Evolutionary conservation across 2,797 vertebrate species (phyloP), one percentile per base, ranked within the genome.

Genomic region (Amphiprion clarkii): DNA sequence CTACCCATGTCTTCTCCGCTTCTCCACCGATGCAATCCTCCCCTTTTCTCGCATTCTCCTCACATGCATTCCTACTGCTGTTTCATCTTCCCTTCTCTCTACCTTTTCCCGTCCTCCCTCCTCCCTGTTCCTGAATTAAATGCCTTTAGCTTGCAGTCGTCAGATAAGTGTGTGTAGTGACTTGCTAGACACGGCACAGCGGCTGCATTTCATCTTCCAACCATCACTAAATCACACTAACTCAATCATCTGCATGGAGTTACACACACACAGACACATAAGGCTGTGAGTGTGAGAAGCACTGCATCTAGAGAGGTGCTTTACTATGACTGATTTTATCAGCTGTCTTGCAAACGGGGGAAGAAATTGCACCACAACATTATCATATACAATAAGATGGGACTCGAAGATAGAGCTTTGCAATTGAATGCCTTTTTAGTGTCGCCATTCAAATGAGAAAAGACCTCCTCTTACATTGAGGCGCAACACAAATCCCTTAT

Each of bases 361-460:
- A 79, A 89, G 84, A 91, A 92, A 91, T 86, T 87, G 79, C 89
- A 87, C 80, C 87, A 87, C 89, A 89, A 92, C 87, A 90, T 92
- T 88, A 92, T 92, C 93, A 89, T 87, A 92, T 71, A 90, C 92
- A 93, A 92, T 91, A 93, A 90, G 85, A 91, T 84, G 88, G 87
- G 83, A 77, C 82, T 88, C 0, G 1, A 69, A 88, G 91, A 92
- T 90, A 79, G 87, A 90, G 83, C 74, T 76, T 82, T 84, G 73
- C 84, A 87, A 92, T 75, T 87, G 83, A 90, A 91, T 54, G 85
- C 78, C 81, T 90, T 86, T 83, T 93, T 91, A 91, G 88, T 83
- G 85, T 90, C 70, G 16, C 86, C 72, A 84, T 91, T 90, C 71
- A 86, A 85, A 92, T 91, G 92, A 93, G 81, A 78, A 87, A 92